phyloP scores from a whole-genome alignment of 2,113 vertebrate genomes.

The Fregetta grallaria region DNA sequence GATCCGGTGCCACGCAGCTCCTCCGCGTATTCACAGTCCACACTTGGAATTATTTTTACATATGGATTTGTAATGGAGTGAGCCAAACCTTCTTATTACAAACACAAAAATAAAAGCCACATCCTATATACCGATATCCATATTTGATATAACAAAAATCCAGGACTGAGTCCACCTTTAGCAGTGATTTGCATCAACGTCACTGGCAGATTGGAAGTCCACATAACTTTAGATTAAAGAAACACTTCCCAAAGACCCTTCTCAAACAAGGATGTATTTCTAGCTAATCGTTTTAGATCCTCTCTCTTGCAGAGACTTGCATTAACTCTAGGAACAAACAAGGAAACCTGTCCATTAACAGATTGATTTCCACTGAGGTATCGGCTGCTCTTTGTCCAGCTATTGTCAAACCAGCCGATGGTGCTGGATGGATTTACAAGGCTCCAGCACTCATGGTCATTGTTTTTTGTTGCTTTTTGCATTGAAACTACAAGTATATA shows the following conservation, averaged over 20 bases:
- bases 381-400: not conserved
- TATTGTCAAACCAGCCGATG: not conserved
- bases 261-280: not conserved
- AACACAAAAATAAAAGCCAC: not conserved
- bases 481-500: not conserved
- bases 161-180: not conserved
- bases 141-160: not conserved
- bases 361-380: constrained; percentile 30
- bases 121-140: not conserved
- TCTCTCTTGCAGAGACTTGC: not conserved
- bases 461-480: not conserved
- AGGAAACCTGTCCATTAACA: not conserved
- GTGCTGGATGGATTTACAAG: not conserved
- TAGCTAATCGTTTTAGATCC: not conserved
- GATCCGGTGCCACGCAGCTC: not conserved
- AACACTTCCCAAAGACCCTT: not conserved
- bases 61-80: not conserved
- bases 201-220: not conserved
- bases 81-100: not conserved
- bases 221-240: not conserved
- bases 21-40: not conserved
- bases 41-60: not conserved
- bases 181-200: not conserved
- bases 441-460: not conserved
- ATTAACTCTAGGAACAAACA: not conserved